These are phyloP conservation scores for Pholis gunnellus DNA, from an alignment of 2,113 vertebrate species.

Conservation along the genomic window DNA sequence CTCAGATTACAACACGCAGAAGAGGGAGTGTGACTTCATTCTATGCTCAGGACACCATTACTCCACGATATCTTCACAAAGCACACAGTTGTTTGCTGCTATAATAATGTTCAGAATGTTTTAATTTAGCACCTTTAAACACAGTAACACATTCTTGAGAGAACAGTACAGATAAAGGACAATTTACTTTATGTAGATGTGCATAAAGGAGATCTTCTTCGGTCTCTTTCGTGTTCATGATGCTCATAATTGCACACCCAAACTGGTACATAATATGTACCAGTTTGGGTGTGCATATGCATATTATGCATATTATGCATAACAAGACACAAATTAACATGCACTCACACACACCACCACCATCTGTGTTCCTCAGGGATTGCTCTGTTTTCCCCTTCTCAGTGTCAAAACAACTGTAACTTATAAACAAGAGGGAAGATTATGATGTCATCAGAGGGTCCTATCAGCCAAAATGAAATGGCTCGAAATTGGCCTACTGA, in stretches of 20 bases:
- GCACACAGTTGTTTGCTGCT: neutral
- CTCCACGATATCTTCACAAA: neutral
- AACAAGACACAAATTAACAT: slow-evolving; percentile 33
- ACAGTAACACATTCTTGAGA: neutral
- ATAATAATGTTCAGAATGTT: neutral
- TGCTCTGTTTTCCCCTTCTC: slow-evolving; percentile 41
- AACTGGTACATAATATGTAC: slow-evolving; percentile 10
- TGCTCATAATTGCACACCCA: neutral
- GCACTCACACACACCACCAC: slow-evolving; percentile 29
- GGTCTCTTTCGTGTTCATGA: neutral
- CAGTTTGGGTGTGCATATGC: no score
- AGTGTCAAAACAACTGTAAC: slow-evolving; percentile 49
- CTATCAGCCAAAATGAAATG: slow-evolving; percentile 16
- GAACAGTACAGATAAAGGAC: neutral
- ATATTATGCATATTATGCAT: no score
- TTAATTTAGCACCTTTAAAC: neutral
- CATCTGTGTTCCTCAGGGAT: slow-evolving; percentile 53
- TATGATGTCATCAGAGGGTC: slow-evolving; percentile 28
- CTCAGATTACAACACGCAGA: neutral
- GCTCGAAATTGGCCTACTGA: neutral
- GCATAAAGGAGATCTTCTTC: neutral
- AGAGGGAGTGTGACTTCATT: neutral
- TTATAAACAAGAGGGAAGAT: slow-evolving; percentile 47
- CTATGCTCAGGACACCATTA: neutral
- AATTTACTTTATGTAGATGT: neutral